These are phyloP conservation scores for Plestiodon gilberti DNA, from an alignment of 2,113 vertebrate species.

Conservation along the genomic window DNA sequence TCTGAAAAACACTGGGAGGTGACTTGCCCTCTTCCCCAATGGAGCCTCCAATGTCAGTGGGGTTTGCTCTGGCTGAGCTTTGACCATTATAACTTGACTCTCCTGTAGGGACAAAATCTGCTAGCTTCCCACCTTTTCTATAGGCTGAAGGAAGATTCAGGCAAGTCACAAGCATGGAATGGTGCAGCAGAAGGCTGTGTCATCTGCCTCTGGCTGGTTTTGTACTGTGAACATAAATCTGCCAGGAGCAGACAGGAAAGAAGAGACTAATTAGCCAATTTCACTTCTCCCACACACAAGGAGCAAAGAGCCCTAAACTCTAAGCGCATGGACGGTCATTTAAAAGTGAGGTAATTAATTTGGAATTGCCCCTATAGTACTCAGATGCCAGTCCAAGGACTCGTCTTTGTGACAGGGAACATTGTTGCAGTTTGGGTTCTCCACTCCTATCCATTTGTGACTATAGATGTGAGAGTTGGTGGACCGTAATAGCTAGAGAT, in stretches of 20 bases:
- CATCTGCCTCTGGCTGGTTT: not conserved
- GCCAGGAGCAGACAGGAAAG: not conserved
- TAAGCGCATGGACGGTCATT: not conserved
- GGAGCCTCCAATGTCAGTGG: not conserved
- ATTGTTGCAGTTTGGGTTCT: not conserved
- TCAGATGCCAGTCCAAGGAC: not conserved
- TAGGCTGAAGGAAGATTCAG: not conserved
- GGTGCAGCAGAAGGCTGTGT: not conserved
- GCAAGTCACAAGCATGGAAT: not conserved
- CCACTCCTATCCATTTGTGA: not conserved
- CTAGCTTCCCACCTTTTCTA: not conserved
- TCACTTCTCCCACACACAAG: not conserved
- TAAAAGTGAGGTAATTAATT: not conserved
- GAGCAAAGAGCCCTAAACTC: not conserved
- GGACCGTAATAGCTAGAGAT: not conserved
- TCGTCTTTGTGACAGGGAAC: not conserved
- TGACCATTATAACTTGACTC: not conserved
- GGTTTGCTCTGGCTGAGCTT: not conserved
- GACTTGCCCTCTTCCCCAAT: not conserved
- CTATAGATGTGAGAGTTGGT: not conserved
- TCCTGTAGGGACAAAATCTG: not conserved
- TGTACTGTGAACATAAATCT: not conserved
- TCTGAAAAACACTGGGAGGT: not conserved
- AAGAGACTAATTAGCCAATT: slow-evolving; percentile 2
- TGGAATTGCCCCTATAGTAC: not conserved